phyloP scores from a whole-genome alignment of 2,113 vertebrate genomes.

The Antennarius striatus region DNA sequence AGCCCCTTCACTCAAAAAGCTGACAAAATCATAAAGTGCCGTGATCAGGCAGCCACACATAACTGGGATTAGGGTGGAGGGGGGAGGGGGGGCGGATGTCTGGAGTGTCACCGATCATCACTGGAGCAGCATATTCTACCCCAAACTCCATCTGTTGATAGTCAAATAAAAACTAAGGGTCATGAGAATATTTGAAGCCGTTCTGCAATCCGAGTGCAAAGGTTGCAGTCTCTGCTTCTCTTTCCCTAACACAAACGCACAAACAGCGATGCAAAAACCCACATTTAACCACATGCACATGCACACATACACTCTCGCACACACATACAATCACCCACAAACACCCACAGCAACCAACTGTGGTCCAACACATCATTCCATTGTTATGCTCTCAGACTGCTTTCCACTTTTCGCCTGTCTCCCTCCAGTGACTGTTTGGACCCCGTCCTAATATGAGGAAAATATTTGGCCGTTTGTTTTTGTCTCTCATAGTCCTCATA shows the following conservation, averaged over 20 bases:
- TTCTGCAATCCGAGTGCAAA: slow-evolving; percentile 1
- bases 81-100: slow-evolving; percentile 19
- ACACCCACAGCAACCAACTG: slow-evolving; percentile 48
- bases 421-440: slow-evolving; percentile 58
- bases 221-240: slow-evolving; percentile 14
- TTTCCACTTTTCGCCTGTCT: slow-evolving; percentile 45
- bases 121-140: slow-evolving; percentile 26
- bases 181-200: slow-evolving; percentile 31
- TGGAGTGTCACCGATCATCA: slow-evolving; percentile 40
- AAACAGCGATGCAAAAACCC: slow-evolving; percentile 1
- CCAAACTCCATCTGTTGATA: slow-evolving; percentile 33
- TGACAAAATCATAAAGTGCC: slow-evolving; percentile 54
- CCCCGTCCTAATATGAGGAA: slow-evolving; percentile 35
- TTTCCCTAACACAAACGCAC: slow-evolving; percentile 40
- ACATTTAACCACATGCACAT: slow-evolving; percentile 18
- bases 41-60: slow-evolving; percentile 38
- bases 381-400: slow-evolving; percentile 49
- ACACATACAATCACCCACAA: slow-evolving; percentile 28
- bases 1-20: slow-evolving; percentile 34
- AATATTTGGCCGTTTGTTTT: slow-evolving; percentile 46
- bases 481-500: slow-evolving; percentile 27
- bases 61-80: slow-evolving; percentile 29
- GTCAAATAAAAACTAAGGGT: slow-evolving; percentile 56
- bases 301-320: slow-evolving; percentile 10
- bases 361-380: slow-evolving; percentile 58